phyloP scores from a whole-genome alignment of 2,113 vertebrate genomes.

The Microcebus griseorufus region DNA sequence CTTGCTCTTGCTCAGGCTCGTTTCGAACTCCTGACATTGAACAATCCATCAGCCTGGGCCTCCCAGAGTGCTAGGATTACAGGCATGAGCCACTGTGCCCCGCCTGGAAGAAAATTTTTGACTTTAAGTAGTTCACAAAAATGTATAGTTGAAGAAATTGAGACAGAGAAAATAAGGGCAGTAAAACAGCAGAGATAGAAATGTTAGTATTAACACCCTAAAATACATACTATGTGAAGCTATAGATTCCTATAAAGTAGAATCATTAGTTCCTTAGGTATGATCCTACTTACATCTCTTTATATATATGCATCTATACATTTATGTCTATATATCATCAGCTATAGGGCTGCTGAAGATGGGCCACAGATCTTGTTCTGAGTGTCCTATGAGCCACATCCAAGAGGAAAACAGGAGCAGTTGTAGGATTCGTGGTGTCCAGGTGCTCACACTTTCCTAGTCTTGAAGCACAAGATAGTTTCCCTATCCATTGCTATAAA shows the following conservation, averaged over 20 bases:
- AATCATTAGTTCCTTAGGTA: not conserved
- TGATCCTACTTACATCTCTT: not conserved
- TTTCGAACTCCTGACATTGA: too few species aligned
- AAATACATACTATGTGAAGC: not conserved
- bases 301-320: not conserved
- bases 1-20: too few species aligned
- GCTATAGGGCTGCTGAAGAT: not conserved
- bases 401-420: not conserved
- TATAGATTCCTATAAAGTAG: not conserved
- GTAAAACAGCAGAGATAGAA: not conserved
- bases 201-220: not conserved
- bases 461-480: not conserved
- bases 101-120: not conserved
- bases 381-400: not conserved
- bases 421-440: not conserved
- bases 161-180: not conserved
- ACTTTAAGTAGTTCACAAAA: not conserved
- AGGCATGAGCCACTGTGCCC: too few species aligned
- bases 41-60: rapidly evolving
- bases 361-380: not conserved
- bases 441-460: not conserved
- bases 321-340: not conserved
- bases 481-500: not conserved
- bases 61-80: too few species aligned
- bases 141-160: not conserved